Conservation (phyloP, 2,797 vertebrate genomes). For the Arctocebus calabarensis region DNA sequence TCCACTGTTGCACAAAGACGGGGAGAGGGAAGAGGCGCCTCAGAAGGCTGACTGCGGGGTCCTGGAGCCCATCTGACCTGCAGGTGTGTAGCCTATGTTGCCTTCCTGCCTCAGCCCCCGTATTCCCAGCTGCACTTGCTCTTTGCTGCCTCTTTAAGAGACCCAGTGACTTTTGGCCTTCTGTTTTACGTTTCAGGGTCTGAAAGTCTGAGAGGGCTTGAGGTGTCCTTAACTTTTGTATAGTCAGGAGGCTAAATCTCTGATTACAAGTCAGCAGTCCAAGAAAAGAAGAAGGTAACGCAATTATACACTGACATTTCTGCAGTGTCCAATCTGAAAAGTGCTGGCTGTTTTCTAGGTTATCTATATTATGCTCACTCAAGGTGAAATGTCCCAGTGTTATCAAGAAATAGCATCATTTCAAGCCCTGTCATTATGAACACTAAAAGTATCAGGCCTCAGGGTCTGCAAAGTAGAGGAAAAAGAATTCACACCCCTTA, state of each 20-base stretch:
- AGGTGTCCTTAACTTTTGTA: not conserved
- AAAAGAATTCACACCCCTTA: not conserved
- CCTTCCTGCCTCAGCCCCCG: not conserved
- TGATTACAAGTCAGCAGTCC: not conserved
- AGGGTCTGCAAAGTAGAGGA: not conserved
- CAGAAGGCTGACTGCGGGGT: fast-evolving
- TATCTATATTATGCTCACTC: not conserved
- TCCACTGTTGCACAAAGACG: not conserved
- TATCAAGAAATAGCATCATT: slow-evolving; percentile 13
- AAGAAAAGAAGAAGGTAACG: not conserved
- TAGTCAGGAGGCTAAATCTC: not conserved
- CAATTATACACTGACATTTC: not conserved
- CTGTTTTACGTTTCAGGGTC: not conserved
- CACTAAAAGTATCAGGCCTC: not conserved
- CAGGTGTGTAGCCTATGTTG: not conserved
- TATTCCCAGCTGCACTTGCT: fast-evolving
- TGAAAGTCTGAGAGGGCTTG: not conserved
- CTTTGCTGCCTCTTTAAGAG: not conserved
- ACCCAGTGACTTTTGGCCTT: not conserved
- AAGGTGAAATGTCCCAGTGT: fast-evolving
- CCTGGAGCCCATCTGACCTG: not conserved
- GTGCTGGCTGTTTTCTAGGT: not conserved
- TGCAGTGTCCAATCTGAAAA: fast-evolving
- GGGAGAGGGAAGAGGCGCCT: no score
- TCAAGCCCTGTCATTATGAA: not conserved